Conservation (phyloP, 2,888 invertebrate species). For the Steinernema hermaphroditum region DNA sequence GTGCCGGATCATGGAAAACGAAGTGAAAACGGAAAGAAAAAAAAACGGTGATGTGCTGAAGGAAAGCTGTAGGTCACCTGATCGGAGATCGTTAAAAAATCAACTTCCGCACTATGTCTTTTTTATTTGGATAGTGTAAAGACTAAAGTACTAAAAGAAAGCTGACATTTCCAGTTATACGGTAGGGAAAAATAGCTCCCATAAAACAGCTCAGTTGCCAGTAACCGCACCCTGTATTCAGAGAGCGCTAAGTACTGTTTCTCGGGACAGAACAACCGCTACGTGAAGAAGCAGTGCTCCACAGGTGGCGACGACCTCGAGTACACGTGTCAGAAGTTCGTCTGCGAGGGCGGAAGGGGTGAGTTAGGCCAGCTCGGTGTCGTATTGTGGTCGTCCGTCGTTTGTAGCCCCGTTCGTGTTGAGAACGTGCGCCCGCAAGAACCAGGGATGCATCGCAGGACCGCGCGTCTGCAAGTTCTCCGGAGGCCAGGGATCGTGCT, state of each 20-base stretch:
- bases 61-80: too few species aligned
- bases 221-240: slow-evolving; percentile 28
- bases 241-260: slow-evolving; percentile 57
- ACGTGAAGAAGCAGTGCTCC: slow-evolving; percentile 51
- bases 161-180: too few species aligned
- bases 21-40: too few species aligned
- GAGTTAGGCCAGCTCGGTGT: slow-evolving; percentile 36
- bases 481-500: slow-evolving; percentile 55
- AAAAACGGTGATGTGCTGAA: too few species aligned
- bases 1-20: too few species aligned
- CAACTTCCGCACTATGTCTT: too few species aligned
- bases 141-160: too few species aligned
- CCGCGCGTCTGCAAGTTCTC: slow-evolving; percentile 61
- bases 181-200: not conserved
- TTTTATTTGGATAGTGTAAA: too few species aligned
- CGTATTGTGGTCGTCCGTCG: slow-evolving; percentile 2
- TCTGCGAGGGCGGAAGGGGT: slow-evolving; percentile 62
- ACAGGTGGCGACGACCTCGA: slow-evolving; percentile 49
- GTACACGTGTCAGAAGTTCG: slow-evolving; percentile 62
- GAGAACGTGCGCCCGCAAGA: slow-evolving; percentile 57
- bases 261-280: slow-evolving; percentile 56
- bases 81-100: too few species aligned
- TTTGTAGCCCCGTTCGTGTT: slow-evolving; percentile 58
- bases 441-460: slow-evolving; percentile 58
- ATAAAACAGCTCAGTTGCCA: too few species aligned